A percentile compares a stretch with the other conserved stretches of the same genome.
Evolutionary conservation across 53 echinoderm and acorn worm genomes (phyloP).

Genomic region (Paelopatides confundens): DNA sequence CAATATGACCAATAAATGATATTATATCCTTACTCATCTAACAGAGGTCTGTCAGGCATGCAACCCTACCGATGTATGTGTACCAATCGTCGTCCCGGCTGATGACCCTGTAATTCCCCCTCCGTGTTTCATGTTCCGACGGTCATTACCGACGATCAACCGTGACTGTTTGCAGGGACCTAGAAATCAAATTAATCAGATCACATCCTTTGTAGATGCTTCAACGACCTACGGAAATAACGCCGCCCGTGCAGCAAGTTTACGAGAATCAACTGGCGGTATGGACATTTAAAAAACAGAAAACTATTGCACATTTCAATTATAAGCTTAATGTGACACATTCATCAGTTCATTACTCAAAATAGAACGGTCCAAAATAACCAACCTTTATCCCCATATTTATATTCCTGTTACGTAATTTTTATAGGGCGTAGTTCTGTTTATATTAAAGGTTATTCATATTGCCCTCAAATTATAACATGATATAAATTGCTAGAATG

Average conservation of each 20-base stretch:
- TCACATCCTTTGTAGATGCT: constrained; percentile 76
- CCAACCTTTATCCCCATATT: no score
- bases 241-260: not conserved
- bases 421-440: no score
- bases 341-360: no score
- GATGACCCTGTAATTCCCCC: constrained; percentile 56
- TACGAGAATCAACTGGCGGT: constrained; percentile 45
- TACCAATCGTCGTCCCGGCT: constrained; percentile 64
- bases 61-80: constrained; percentile 51
- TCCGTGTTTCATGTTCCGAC: constrained; percentile 65
- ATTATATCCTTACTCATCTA: no score
- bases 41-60: constrained; percentile 68
- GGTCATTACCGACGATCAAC: constrained; percentile 53
- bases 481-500: no score
- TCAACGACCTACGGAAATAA: constrained; percentile 79
- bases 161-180: constrained; percentile 55
- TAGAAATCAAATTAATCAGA: constrained; percentile 80
- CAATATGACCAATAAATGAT: no score
- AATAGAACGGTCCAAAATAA: no score
- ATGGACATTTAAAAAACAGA: not conserved
- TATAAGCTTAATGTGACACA: no score
- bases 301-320: not conserved
- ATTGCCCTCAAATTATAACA: no score
- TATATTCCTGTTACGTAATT: no score
- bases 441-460: no score